Conservation (phyloP, 2,797 vertebrate species). For the Sebastes alutus region DNA sequence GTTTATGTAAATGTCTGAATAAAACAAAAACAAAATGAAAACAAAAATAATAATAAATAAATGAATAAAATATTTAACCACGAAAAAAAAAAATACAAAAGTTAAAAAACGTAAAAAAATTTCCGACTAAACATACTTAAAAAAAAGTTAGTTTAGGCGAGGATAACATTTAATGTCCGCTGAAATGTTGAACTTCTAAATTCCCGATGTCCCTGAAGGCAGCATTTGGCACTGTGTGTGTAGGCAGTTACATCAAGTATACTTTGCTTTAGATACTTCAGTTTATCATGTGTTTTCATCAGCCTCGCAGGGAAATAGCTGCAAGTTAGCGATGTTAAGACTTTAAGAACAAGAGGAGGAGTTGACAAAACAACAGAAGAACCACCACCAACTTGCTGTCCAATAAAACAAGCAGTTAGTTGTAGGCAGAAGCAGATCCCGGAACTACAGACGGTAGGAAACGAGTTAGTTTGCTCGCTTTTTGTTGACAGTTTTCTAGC, state of each 20-base stretch:
- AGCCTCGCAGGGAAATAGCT: not conserved
- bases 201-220: conserved; percentile 19
- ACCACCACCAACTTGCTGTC: conserved; percentile 4
- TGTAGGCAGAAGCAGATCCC: conserved; percentile 50
- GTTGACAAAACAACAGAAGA: conserved; percentile 35
- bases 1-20: no score
- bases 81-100: no score
- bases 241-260: conserved; percentile 16
- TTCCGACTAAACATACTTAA: not conserved
- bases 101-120: no score
- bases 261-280: conserved; percentile 1
- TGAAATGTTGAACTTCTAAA: rapidly evolving
- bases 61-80: no score
- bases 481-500: conserved; percentile 71
- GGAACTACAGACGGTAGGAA: conserved; percentile 64
- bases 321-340: not conserved
- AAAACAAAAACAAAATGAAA: no score
- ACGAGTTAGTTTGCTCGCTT: conserved; percentile 70
- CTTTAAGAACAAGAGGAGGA: conserved; percentile 5
- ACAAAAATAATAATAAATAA: no score
- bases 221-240: conserved; percentile 4
- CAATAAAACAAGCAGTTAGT: conserved; percentile 10
- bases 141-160: not conserved
- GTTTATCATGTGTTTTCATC: conserved; percentile 29
- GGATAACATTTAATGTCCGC: not conserved